Evolutionary conservation across 37 sponge, comb jelly and placozoan species (phyloP).

Genomic region (Theonella swinhoei): DNA sequence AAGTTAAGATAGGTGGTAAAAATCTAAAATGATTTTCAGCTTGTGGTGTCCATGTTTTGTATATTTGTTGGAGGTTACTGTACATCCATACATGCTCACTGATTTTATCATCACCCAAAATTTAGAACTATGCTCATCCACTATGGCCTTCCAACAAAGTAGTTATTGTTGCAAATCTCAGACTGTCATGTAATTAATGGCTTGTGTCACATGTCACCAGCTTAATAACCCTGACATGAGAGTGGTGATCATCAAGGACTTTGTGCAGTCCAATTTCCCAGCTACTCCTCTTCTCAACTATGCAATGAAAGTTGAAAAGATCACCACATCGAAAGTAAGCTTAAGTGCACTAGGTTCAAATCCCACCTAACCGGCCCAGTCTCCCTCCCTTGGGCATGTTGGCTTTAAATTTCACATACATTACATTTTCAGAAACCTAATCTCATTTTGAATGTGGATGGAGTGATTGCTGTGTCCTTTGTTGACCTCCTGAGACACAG

Average conservation of each 20-base stretch:
- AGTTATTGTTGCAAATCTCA: no score
- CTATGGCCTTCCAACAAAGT: no score
- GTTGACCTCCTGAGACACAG: conserved; percentile 92
- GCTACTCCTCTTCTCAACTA: conserved; percentile 90
- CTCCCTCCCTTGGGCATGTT: no score
- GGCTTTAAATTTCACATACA: no score
- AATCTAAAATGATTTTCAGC: no score
- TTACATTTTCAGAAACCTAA: conserved; percentile 84
- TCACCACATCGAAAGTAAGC: conserved; percentile 90
- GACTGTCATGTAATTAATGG: no score
- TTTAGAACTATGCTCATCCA: no score
- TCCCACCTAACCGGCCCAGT: not conserved
- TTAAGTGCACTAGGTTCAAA: not conserved
- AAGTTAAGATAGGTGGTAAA: no score
- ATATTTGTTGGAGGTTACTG: no score
- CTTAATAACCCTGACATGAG: conserved; percentile 96
- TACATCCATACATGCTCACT: no score
- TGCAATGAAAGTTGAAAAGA: conserved; percentile 96
- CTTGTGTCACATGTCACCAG: conserved; percentile 25
- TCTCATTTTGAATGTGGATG: conserved; percentile 98
- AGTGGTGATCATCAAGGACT: conserved; percentile 89
- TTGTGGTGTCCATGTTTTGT: not conserved
- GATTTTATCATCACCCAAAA: no score
- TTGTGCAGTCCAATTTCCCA: conserved; percentile 86
- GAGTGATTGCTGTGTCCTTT: conserved; percentile 90